Conservation (phyloP, 2,888 invertebrate species). For the Cheilosia urbana region DNA sequence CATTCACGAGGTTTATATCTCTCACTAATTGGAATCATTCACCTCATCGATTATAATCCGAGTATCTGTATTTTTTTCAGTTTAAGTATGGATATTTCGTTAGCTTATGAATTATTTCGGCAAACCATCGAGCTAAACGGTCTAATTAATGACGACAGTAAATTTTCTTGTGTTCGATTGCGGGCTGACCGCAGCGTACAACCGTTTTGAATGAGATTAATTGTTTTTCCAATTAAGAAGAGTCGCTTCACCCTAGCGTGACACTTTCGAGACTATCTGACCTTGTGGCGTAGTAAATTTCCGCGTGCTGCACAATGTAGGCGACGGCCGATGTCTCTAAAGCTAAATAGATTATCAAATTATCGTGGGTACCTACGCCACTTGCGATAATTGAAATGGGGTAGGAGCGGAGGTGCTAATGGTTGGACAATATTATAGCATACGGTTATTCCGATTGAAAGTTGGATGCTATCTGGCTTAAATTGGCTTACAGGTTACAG, state of each 20-base stretch:
- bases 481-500: not conserved
- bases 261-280: conserved; percentile 24
- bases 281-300: conserved; percentile 22
- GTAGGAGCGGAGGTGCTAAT: not conserved
- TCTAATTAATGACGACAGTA: conserved; percentile 43
- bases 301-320: conserved; percentile 5
- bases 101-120: conserved; percentile 50
- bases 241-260: conserved; percentile 2
- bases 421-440: not conserved
- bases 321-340: not conserved
- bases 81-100: not conserved
- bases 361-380: conserved; percentile 37
- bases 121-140: conserved; percentile 38
- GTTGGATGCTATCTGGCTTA: not conserved
- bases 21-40: conserved; percentile 47
- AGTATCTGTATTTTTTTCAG: not conserved
- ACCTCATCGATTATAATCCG: not conserved
- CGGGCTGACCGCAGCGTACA: not conserved
- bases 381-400: conserved; percentile 24
- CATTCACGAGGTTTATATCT: not conserved
- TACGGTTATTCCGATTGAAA: not conserved
- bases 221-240: conserved; percentile 57
- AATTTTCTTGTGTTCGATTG: not conserved
- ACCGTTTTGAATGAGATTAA: conserved; percentile 53
- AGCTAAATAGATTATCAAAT: conserved; percentile 37